These are phyloP conservation scores for Pheosia gnoma DNA, from an alignment of 2,888 invertebrate genomes.

Conservation along the genomic window DNA sequence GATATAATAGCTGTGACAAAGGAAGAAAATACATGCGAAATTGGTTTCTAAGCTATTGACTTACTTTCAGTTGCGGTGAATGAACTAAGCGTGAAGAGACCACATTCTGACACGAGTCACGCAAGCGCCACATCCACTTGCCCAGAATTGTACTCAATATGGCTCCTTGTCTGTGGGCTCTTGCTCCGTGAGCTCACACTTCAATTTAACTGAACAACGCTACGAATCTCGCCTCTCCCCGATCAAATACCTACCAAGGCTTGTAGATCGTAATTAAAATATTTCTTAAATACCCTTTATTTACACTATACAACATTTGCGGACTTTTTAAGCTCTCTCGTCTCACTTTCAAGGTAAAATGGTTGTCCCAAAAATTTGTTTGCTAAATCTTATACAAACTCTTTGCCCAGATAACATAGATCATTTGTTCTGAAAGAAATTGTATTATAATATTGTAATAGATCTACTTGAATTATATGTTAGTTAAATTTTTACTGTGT, in stretches of 20 bases:
- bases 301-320: constrained; percentile 32
- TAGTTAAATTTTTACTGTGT: constrained; percentile 45
- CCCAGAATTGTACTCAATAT: constrained; percentile 47
- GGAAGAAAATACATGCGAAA: too few relatives aligned
- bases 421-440: constrained; percentile 10
- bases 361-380: constrained; percentile 59
- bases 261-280: constrained; percentile 34
- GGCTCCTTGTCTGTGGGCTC: constrained; percentile 56
- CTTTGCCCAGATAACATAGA: constrained; percentile 25
- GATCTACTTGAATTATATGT: constrained; percentile 4
- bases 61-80: constrained; percentile 72
- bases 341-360: constrained; percentile 72
- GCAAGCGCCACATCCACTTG: constrained; percentile 57
- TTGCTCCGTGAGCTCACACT: constrained; percentile 52
- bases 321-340: constrained; percentile 49
- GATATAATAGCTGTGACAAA: too few relatives aligned
- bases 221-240: constrained; percentile 31
- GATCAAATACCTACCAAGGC: constrained; percentile 37
- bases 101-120: constrained; percentile 65
- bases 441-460: background rate
- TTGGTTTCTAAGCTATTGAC: constrained; percentile 25
- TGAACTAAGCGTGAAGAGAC: constrained; percentile 73
- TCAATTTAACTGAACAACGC: constrained; percentile 34
- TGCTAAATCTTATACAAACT: constrained; percentile 49
- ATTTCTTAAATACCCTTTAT: constrained; percentile 35